These are phyloP conservation scores for Emys orbicularis DNA, from an alignment of 2,797 vertebrate species.

Conservation along the genomic window DNA sequence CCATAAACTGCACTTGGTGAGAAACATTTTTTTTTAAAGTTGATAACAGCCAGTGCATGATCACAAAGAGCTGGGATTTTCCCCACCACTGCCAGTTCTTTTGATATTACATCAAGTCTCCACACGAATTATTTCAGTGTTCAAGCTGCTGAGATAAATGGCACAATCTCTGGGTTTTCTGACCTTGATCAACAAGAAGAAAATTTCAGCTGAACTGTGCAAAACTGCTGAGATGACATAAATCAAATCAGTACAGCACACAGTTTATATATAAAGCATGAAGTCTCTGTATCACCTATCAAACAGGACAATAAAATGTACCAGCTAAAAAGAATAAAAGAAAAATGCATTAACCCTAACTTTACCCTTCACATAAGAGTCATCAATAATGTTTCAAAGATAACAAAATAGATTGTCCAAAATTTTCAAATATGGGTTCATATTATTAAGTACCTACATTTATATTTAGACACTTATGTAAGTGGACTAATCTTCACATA, in stretches of 20 bases:
- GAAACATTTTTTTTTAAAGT: not conserved
- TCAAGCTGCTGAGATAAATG: slow-evolving; percentile 65
- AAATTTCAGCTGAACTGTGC: slow-evolving; percentile 77
- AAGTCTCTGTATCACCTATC: slow-evolving; percentile 34
- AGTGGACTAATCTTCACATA: not conserved
- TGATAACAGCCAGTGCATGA: not conserved
- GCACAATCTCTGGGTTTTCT: slow-evolving; percentile 52
- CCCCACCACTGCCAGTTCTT: not conserved
- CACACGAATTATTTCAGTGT: slow-evolving; percentile 14
- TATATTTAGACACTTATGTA: not conserved
- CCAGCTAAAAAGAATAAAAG: not conserved
- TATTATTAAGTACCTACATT: not conserved
- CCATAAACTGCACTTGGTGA: not conserved
- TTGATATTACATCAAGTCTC: not conserved
- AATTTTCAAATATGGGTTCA: not conserved
- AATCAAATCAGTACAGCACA: slow-evolving; percentile 70
- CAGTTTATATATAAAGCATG: slow-evolving; percentile 54
- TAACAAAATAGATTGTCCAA: not conserved
- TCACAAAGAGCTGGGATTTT: not conserved
- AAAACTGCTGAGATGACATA: slow-evolving; percentile 67
- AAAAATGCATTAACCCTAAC: slow-evolving; percentile 41
- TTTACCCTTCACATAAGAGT: not conserved
- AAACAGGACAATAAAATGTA: slow-evolving; percentile 49
- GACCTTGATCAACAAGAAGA: slow-evolving; percentile 75
- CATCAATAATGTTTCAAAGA: not conserved